Percentiles rank a stretch among this genome's conserved stretches.
Conservation (phyloP, 2,888 invertebrate genomes). For the Conistra vaccinii region DNA sequence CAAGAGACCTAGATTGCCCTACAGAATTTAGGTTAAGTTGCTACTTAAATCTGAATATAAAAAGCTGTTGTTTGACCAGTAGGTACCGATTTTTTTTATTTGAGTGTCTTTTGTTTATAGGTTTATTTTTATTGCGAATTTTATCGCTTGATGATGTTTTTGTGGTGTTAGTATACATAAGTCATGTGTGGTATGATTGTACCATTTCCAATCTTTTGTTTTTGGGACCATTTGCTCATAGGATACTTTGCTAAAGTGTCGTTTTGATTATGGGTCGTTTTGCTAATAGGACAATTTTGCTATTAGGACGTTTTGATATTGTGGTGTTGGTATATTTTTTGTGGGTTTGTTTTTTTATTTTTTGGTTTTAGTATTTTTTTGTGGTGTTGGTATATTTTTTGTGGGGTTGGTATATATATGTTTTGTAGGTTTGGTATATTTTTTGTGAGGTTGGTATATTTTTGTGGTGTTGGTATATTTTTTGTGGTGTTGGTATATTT, state of each 20-base stretch:
- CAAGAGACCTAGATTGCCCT: constrained; percentile 51
- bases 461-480: not conserved
- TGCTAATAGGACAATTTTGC: no score
- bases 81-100: not conserved
- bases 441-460: not conserved
- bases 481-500: not conserved
- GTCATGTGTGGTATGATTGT: no score
- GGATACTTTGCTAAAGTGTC: no score
- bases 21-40: constrained; percentile 59
- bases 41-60: constrained; percentile 44
- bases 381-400: not conserved
- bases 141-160: not conserved
- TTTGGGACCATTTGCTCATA: no score
- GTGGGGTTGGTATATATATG: no score
- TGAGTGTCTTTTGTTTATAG: not conserved
- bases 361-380: no score
- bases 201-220: no score
- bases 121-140: not conserved
- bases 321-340: no score
- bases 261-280: no score
- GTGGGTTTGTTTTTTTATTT: no score
- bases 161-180: not conserved
- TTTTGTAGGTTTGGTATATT: no score
- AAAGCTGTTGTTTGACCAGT: constrained; percentile 17
- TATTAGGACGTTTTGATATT: no score